Conservation (phyloP, 1,140 invertebrate genomes). For the Latrodectus geometricus region DNA sequence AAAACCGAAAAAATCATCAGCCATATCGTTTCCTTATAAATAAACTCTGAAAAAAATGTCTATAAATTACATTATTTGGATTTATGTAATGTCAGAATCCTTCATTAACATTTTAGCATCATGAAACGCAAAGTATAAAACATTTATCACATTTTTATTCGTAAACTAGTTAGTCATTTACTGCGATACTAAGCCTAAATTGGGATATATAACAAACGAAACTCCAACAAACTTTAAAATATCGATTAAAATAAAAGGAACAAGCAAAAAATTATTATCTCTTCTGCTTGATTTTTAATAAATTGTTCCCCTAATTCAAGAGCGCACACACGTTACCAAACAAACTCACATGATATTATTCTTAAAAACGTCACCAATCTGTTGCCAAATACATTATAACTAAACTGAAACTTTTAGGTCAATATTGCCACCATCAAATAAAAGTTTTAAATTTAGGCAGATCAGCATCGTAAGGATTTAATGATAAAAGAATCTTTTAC, state of each 20-base stretch:
- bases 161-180: not conserved
- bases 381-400: not conserved
- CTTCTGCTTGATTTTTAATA: not conserved
- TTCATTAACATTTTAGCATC: not conserved
- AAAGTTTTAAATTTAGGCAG: no score
- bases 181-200: conserved; percentile 36
- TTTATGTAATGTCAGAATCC: not conserved
- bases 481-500: no score
- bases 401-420: not conserved
- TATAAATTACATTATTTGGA: not conserved
- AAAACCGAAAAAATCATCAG: conserved; percentile 57
- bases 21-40: conserved; percentile 5
- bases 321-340: not conserved
- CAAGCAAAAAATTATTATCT: not conserved
- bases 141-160: not conserved
- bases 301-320: no score
- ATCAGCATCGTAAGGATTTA: no score
- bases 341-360: conserved; percentile 49
- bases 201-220: not conserved
- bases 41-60: no score
- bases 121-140: not conserved
- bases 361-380: conserved; percentile 15
- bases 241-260: not conserved
- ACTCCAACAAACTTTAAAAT: not conserved
- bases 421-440: no score